phyloP scores from a whole-genome alignment of 2,888 invertebrate species.

The Athrips mouffetella region DNA sequence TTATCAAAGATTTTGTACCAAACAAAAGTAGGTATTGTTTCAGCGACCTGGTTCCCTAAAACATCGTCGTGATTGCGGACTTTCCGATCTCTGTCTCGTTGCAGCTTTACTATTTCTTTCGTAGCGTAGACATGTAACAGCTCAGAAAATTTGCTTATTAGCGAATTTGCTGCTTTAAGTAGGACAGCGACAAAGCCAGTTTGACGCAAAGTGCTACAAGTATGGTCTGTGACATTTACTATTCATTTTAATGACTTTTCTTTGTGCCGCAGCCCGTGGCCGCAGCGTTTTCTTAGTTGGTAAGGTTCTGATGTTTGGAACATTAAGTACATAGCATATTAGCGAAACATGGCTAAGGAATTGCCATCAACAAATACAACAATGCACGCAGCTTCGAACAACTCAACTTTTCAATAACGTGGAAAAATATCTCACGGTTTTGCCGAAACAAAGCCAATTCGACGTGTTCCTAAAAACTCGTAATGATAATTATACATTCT shows the following conservation, averaged over 20 bases:
- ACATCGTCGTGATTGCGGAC: constrained; percentile 41
- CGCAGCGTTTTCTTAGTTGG: too few species aligned
- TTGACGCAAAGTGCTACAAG: neutral
- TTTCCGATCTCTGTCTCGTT: constrained; percentile 53
- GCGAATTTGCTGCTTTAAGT: neutral
- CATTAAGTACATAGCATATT: too few species aligned
- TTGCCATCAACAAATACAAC: too few species aligned
- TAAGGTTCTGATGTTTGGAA: too few species aligned
- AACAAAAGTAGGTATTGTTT: constrained; percentile 39
- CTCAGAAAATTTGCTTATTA: too few species aligned
- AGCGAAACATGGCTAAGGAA: too few species aligned
- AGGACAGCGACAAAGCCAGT: neutral
- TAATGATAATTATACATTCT: too few species aligned
- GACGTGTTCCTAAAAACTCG: neutral
- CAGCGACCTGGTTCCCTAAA: constrained; percentile 42
- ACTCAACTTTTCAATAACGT: constrained; percentile 8
- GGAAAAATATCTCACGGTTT: constrained; percentile 5
- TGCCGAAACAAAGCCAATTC: neutral
- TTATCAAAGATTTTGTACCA: too few species aligned
- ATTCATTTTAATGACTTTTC: neutral
- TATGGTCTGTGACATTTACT: neutral
- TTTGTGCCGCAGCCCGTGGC: too few species aligned
- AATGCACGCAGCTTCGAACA: too few species aligned
- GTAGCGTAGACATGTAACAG: neutral
- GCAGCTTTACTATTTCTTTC: constrained; percentile 27